phyloP scores from a whole-genome alignment of 1,140 invertebrate genomes.

The Ganaspis sp. region DNA sequence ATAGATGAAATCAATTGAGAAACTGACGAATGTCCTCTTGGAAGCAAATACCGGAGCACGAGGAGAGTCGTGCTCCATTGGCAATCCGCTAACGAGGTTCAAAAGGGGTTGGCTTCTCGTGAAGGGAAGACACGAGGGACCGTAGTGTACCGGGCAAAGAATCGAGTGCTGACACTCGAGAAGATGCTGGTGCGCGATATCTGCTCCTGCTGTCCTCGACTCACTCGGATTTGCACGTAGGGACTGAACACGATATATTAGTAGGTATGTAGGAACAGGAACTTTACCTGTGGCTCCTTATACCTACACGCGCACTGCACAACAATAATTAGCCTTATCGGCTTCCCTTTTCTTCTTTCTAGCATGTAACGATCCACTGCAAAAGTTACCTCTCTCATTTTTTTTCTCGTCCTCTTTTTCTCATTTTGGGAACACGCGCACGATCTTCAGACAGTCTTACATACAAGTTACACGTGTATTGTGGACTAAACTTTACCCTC shows the following conservation, averaged over 20 bases:
- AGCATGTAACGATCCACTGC: slow-evolving; percentile 47
- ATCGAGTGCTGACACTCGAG: slow-evolving; percentile 65
- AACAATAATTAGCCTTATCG: slow-evolving; percentile 73
- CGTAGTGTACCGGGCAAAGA: slow-evolving; percentile 61
- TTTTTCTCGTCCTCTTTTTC: slow-evolving; percentile 22
- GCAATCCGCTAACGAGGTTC: slow-evolving; percentile 70
- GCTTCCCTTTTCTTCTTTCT: slow-evolving; percentile 48
- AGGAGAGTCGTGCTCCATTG: slow-evolving; percentile 63
- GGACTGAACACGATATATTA: slow-evolving; percentile 58
- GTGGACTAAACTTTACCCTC: slow-evolving; percentile 36
- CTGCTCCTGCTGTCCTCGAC: slow-evolving; percentile 61
- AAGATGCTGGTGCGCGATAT: slow-evolving; percentile 71
- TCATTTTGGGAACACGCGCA: slow-evolving; percentile 47
- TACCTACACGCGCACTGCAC: slow-evolving; percentile 44
- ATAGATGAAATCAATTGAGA: slow-evolving; percentile 44
- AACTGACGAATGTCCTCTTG: slow-evolving; percentile 36
- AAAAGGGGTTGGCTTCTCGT: slow-evolving; percentile 41
- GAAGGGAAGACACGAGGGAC: slow-evolving; percentile 53
- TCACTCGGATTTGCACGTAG: slow-evolving; percentile 50
- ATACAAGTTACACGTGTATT: slow-evolving; percentile 60
- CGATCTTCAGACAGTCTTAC: slow-evolving; percentile 55
- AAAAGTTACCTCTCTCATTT: slow-evolving; percentile 2
- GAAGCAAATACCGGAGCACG: slow-evolving; percentile 69
- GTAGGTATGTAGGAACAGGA: slow-evolving; percentile 40
- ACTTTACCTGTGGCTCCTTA: slow-evolving; percentile 26